Evolutionary conservation across 2,888 invertebrate genomes (phyloP), one percentile per base, ranked within the genome.

Genomic region (Mesochorus sp.): DNA sequence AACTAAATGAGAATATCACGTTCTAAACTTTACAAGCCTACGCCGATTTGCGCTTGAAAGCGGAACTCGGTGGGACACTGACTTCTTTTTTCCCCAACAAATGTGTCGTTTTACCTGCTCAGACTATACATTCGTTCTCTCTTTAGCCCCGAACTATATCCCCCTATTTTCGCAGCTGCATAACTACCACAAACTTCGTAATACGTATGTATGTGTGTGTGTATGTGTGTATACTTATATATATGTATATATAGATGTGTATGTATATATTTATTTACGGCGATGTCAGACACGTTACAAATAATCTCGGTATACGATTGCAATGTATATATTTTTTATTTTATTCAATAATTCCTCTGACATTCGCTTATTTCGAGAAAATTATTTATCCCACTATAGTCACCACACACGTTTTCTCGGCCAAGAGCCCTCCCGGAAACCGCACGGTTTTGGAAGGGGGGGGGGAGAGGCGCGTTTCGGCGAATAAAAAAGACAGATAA

Each of bases 301-400:
- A 66, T 76, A 79, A 76, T 83, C 26, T 85, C 80, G 81, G 84
- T 86, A 85, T 86, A 85, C 86, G 86, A 66, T 77, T 83, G 84
- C 82, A 82, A 85, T 85, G 86, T 85, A 85, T 87, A 87, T 39
- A 85, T 47, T 0, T 24, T 14, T 57, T 57, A 24, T 57, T 31
- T 47, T 44, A 5, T 39, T 17, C 2, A 8, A 44, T 42, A 57
- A 70, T 70, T 78, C 28, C 24, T 67, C 39, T 68, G 49, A 57
- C 39, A 66, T 64, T 75, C 62, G 28, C 55, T 47, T 49, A 49
- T 75, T 37, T 62, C 44, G 57, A 34, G 21, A 71, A 68, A 71
- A 51, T 4, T 47, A 47, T 62, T 12, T 51, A 53, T 66, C 53
- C 53, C 28, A n/a, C 31, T 66, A 37, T 21, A 72, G 49, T 80